Evolutionary conservation across 2,888 invertebrate genomes (phyloP), one percentile per base, ranked within the genome.

Genomic region (Acrocera orbiculus): DNA sequence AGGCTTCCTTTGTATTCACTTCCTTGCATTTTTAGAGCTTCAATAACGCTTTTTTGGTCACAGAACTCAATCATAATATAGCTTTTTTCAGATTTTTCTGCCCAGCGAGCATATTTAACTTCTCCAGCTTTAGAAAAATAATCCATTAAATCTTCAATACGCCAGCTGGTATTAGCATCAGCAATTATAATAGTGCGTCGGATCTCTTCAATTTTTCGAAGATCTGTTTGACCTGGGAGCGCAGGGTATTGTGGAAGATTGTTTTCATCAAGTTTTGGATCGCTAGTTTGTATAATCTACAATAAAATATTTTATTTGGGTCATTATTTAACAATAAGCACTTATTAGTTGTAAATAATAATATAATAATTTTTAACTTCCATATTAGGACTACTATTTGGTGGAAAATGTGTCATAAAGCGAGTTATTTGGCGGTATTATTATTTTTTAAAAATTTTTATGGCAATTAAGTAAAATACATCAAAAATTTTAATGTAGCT

Each of bases 61-160:
- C 83, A 76, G 60, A 93, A 87, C 60, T 98, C 98, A 36, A 98
- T 69, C 49, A 95, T 70, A 4, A 85, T 85, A 62, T 83, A 87
- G 27, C 75, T 73, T 33, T 70, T 67, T 16, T 72, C 74, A 30
- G 83, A 82, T 41, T 81, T 69, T n/a, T 78, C 80, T 48, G 93
- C 90, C 61, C 89, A 78, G 16, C 96, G 69, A 34, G 90, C 65
- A 57, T 93, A 98, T 58, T 95, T 96, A 2, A 98, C 85, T 64
- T 98, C 93, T 10, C 87, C 90, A 27, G 81, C 82, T 44, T 70
- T 70, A 35, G 74, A 69, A 54, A 96, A 90, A 56, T 82, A 82
- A 38, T 83, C 80, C 52, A 93, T 71, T n/a, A 96, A 61, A 47
- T 89, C 82, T 41, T 92, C 83, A 5, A 81, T 66, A 6, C 77